phyloP scores from a whole-genome alignment of 2,113 vertebrate genomes.

The Hystrix brachyura region DNA sequence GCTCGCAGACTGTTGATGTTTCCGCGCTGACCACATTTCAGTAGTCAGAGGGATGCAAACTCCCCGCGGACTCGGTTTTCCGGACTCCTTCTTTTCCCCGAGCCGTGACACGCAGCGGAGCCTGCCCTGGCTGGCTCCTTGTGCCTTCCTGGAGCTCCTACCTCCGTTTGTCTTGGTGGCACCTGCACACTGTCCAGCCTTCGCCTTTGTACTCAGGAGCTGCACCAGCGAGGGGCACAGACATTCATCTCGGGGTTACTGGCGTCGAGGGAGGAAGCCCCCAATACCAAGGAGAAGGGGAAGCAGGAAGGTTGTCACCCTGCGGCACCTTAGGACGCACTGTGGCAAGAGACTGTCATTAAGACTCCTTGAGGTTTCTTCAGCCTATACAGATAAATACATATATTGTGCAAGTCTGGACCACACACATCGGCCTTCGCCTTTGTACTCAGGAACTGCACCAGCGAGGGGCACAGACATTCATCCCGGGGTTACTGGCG shows the following conservation, averaged over 20 bases:
- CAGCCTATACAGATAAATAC: background rate
- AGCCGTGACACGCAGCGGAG: background rate
- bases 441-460: background rate
- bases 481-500: slow-evolving; percentile 17
- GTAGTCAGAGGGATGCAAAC: slow-evolving; percentile 26
- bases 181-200: background rate
- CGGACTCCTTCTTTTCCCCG: slow-evolving; percentile 20
- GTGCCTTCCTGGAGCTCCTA: slow-evolving; percentile 37
- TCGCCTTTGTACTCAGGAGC: slow-evolving; percentile 28
- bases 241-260: slow-evolving; percentile 43
- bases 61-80: background rate
- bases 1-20: slow-evolving; percentile 50
- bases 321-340: background rate
- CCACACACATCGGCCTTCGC: slow-evolving; percentile 18
- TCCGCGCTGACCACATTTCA: slow-evolving; percentile 51
- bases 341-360: background rate
- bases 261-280: slow-evolving; percentile 24
- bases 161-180: slow-evolving; percentile 57
- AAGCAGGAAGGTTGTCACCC: background rate
- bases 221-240: background rate
- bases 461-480: slow-evolving; percentile 24
- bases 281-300: background rate
- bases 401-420: background rate
- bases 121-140: background rate
- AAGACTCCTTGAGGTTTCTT: slow-evolving; percentile 58